These are phyloP conservation scores for Antechinus stuartii DNA, from an alignment of 2,113 vertebrate species.

Conservation along the genomic window DNA sequence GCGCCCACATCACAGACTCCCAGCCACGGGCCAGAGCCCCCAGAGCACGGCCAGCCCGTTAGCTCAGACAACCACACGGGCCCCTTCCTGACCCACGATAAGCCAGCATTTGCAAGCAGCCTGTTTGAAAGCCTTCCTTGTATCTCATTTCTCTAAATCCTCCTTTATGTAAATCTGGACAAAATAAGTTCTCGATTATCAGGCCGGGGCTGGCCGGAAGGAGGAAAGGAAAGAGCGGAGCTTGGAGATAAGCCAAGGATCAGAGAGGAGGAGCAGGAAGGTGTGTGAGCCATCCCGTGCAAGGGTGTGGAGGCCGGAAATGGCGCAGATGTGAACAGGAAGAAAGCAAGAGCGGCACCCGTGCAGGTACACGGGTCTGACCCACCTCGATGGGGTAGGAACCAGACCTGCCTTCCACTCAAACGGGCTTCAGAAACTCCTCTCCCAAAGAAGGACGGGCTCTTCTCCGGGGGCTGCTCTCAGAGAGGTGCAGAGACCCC, in stretches of 20 bases:
- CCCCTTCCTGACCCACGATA: no score
- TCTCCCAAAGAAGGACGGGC: not conserved
- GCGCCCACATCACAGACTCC: no score
- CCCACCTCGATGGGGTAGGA: no score
- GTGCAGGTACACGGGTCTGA: no score
- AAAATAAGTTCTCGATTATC: not conserved
- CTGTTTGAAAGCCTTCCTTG: no score
- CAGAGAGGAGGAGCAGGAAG: no score
- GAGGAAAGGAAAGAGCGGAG: not conserved
- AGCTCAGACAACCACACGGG: fast-evolving
- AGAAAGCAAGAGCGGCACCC: not conserved
- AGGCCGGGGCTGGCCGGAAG: not conserved
- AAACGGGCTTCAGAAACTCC: not conserved
- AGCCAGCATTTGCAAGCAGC: not conserved
- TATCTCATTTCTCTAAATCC: no score
- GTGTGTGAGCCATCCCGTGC: no score
- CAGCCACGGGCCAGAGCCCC: not conserved
- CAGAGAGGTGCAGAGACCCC: no score
- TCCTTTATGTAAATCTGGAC: not conserved
- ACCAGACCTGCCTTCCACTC: not conserved
- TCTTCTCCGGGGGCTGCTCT: not conserved
- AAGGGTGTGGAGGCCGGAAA: not conserved
- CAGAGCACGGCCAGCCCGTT: no score
- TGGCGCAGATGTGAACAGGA: not conserved
- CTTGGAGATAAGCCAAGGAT: no score